These are phyloP conservation scores for Passer montanus DNA, from an alignment of 2,113 vertebrate genomes.

Conservation along the genomic window DNA sequence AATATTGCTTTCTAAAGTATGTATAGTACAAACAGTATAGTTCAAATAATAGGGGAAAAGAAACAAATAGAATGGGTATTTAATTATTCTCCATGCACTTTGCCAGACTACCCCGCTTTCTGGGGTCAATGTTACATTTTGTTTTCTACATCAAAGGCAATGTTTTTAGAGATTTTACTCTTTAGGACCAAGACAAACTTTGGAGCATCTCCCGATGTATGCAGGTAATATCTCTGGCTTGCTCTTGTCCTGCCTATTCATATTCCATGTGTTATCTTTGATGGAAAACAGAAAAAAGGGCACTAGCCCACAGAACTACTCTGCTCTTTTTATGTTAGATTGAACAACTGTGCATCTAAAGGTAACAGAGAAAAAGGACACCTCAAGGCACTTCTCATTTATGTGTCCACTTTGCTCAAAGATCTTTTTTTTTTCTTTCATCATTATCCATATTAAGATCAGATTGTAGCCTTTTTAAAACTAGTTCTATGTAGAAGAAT, in stretches of 20 bases:
- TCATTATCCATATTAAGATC: background rate
- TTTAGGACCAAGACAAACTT: background rate
- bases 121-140: background rate
- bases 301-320: background rate
- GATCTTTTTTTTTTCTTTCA: background rate
- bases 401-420: background rate
- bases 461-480: background rate
- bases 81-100: background rate
- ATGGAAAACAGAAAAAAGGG: background rate
- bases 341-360: background rate
- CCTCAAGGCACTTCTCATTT: background rate
- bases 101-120: background rate
- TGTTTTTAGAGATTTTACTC: background rate
- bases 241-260: background rate
- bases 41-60: background rate
- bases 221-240: background rate
- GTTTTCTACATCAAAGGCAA: background rate
- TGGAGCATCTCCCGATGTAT: background rate
- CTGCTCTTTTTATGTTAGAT: background rate
- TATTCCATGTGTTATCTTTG: background rate
- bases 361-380: background rate
- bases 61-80: background rate
- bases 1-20: background rate
- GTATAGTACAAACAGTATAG: background rate
- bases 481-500: background rate